Conservation (phyloP, 2,797 vertebrate genomes). For the Macrochelys suwanniensis region DNA sequence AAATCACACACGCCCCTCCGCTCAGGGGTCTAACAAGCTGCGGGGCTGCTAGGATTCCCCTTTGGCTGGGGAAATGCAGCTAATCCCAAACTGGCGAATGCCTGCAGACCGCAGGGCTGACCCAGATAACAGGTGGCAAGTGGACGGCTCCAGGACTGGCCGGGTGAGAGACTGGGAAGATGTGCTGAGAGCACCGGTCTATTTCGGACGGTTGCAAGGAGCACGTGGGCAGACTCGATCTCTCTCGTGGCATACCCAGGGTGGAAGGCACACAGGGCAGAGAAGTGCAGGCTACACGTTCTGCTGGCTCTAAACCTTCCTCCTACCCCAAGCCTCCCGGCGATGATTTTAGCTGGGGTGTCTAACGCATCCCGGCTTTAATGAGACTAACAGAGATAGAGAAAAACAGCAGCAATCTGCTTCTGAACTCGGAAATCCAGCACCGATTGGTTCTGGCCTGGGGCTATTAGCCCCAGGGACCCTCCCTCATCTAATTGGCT, state of each 20-base stretch:
- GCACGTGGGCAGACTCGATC: background rate
- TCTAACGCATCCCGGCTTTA: conserved; percentile 1
- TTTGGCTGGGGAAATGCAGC: background rate
- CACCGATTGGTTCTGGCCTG: conserved; percentile 33
- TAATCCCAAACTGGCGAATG: background rate
- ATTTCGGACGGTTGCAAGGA: background rate
- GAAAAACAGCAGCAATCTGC: conserved; percentile 66
- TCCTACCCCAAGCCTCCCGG: background rate
- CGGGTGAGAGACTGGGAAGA: background rate
- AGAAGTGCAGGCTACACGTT: background rate
- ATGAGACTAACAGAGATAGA: background rate
- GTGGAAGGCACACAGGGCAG: background rate
- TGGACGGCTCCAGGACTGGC: background rate
- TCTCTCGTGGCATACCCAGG: background rate
- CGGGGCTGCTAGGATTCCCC: background rate
- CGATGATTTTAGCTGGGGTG: background rate
- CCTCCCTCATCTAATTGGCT: conserved; percentile 71
- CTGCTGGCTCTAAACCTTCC: background rate
- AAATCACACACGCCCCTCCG: background rate
- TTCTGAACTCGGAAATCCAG: conserved; percentile 1
- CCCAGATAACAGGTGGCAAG: background rate
- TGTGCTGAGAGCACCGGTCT: background rate
- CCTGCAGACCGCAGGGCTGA: background rate
- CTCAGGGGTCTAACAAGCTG: background rate
- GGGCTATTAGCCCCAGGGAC: conserved; percentile 65